Conservation (phyloP, 2,797 vertebrate genomes). For the Poeciliopsis turneri region DNA sequence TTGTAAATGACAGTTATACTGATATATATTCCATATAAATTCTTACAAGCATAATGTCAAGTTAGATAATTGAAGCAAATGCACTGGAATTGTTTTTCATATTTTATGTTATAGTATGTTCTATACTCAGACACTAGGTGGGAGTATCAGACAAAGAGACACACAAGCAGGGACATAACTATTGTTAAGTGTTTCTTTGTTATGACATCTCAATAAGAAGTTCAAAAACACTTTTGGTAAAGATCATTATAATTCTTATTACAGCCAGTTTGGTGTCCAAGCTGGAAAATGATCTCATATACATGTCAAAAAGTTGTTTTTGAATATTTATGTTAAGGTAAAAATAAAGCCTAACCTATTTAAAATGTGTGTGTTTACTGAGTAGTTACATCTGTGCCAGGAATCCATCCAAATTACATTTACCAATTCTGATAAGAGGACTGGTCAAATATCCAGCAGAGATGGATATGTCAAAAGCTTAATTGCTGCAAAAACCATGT, state of each 20-base stretch:
- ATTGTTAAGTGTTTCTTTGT: neutral
- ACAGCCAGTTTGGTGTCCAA: neutral
- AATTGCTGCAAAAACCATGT: neutral
- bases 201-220: neutral
- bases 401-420: neutral
- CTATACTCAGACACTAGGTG: constrained; percentile 41
- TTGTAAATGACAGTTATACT: neutral
- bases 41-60: neutral
- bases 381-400: neutral
- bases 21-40: neutral
- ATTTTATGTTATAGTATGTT: neutral
- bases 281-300: no score
- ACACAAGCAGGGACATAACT: neutral
- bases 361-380: neutral
- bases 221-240: no score
- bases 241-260: neutral
- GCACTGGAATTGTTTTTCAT: neutral
- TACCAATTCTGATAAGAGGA: neutral
- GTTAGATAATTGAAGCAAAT: neutral
- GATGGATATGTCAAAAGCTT: neutral
- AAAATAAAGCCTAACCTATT: neutral
- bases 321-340: neutral
- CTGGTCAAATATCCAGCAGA: neutral
- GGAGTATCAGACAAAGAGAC: constrained; percentile 18
- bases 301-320: neutral